Base-by-base conservation (phyloP, 2,797 vertebrate genomes). In the Etheostoma perlongum region DNA sequence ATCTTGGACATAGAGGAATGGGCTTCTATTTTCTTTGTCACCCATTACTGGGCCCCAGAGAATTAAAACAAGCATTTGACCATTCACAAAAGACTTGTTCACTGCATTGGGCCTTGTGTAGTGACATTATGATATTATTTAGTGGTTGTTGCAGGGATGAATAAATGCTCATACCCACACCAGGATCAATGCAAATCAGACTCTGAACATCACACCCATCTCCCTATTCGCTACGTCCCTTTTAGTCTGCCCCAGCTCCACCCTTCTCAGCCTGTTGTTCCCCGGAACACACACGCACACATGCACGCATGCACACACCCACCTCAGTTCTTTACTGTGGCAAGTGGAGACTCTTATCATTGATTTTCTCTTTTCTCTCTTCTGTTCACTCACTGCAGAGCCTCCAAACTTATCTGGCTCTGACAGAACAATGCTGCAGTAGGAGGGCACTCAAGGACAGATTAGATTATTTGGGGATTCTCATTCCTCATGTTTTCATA, bases 381-480 rank as follows among this genome's bases (percentile, higher is more conserved):
- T 86, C 83, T 88, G 82, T 87, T 90, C 85, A 78, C 81, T 91
- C 82, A 69, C 86, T 84, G 86, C 89, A 84, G 85, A 79, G 60
- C 84, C 83, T 87, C 88, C 89, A 84, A 91, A 92, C 89, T 89
- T 91, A 92, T 92, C 88, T 87, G 81, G 71, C 88, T 88, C 85
- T 79, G 84, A 83, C 90, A 89, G 89, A 90, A 90, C 89, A 90
- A 91, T 91, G 87, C 87, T 87, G 89, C 91, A 88, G 83, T 77
- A 85, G 87, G 82, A 93, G 92, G 86, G 86, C 93, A 92, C 79
- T 92, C 85, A 92, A 92, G 90, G 92, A 93, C 90, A 92, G 91
- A 93, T 92, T 92, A 86, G 86, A 92, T 92, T 90, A 85, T 93
- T 92, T 85, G 60, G 79, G 82, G 82, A 90, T 86, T 82, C 84